Evolutionary conservation across 2,113 vertebrate species (phyloP), one percentile per base, ranked within the genome.

Genomic region (Benitochromis conjunctus): DNA sequence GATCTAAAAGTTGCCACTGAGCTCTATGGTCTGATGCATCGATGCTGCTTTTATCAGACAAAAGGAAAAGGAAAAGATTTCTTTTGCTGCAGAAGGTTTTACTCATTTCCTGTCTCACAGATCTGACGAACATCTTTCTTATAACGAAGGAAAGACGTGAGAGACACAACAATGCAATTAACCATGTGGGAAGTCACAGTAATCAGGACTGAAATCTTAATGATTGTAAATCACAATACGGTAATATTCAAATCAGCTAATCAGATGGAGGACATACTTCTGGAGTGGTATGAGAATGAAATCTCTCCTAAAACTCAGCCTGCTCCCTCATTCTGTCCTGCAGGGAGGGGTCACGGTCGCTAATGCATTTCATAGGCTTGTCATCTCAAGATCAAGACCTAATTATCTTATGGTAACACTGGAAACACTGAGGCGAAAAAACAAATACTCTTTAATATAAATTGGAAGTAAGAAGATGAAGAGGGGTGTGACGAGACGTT

Each of bases 371-470:
- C 24, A 2, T 69, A 2, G 31, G 57, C 41, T 81, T 43, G 77
- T 90, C 85, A 60, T 60, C 53, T 60, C 26, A 3, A 71, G 85
- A 90, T 82, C 58, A 74, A 62, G 79, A 78, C 79, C 82, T 71
- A 31, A 62, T 87, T 79, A 74, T 81, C 85, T 81, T 12, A 48
- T 71, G 38, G 66, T 74, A 51, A 74, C 43, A 26, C 11, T n/a
- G 31, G 34, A 38, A 64, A 64, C 60, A 21, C 11, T 38, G 60
- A 11, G 60, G 34, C 10, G 7, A 62, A 36, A 11, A 62, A 62
- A 36, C 16, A 64, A 64, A 38, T 38, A 21, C 11, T 38, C 34
- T 38, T 38, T 64, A 38, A 66, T 66, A 5, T 10, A 66, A 66
- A 66, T 19, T 66, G 34, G 18, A 64, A 64, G 18, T 64, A 21